phyloP scores from a whole-genome alignment of 2,888 invertebrate species.

The Anoncus sp. region DNA sequence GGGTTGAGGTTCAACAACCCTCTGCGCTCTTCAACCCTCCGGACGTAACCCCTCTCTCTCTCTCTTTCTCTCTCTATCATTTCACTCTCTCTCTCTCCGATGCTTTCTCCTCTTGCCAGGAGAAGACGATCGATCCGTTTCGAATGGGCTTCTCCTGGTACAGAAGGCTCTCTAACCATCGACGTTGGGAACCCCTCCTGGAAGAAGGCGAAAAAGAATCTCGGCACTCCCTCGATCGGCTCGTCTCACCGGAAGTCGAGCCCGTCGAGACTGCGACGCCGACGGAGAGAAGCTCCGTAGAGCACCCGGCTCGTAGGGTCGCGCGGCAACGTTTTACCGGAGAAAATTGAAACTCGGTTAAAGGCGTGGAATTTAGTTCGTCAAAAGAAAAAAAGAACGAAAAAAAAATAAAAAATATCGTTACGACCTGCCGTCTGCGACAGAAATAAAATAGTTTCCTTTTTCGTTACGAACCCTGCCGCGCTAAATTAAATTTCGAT shows the following conservation, averaged over 20 bases:
- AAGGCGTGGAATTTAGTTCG: conserved; percentile 50
- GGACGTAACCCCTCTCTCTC: conserved; percentile 39
- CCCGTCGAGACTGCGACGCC: conserved; percentile 58
- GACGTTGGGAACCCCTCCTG: conserved; percentile 24
- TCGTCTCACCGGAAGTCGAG: conserved; percentile 62
- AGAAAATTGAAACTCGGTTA: conserved; percentile 63
- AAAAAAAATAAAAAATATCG: conserved; percentile 22
- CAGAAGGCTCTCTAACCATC: conserved; percentile 47
- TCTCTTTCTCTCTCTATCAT: conserved; percentile 22
- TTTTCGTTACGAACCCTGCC: neutral
- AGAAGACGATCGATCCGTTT: conserved; percentile 64
- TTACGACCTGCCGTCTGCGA: conserved; percentile 28
- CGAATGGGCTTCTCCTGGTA: conserved; percentile 59
- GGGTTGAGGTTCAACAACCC: conserved; percentile 52
- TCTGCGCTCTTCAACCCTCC: conserved; percentile 52
- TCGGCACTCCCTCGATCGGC: conserved; percentile 55
- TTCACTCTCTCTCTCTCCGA: conserved; percentile 15
- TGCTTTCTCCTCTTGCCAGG: conserved; percentile 29
- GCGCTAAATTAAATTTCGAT: conserved; percentile 14
- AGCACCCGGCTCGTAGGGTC: conserved; percentile 29
- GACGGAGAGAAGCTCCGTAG: conserved; percentile 24
- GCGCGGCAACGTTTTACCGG: conserved; percentile 31
- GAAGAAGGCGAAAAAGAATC: conserved; percentile 37
- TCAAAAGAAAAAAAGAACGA: conserved; percentile 10
- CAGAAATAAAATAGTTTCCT: conserved; percentile 27